These are phyloP conservation scores for Cololabis saira DNA, from an alignment of 2,113 vertebrate species.

Conservation along the genomic window DNA sequence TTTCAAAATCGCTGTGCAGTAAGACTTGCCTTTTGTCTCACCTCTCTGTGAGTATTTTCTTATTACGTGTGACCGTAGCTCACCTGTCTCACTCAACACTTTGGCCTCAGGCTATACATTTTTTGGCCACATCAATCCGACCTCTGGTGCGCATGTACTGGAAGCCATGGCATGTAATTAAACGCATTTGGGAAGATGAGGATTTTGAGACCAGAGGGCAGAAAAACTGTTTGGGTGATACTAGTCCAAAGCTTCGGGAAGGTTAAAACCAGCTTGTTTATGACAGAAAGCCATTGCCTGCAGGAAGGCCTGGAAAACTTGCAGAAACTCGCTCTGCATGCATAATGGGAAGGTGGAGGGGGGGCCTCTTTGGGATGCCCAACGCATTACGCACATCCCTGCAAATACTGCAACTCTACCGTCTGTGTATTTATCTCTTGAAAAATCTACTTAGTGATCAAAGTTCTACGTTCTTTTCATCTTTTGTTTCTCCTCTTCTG, in stretches of 20 bases:
- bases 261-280: constrained; percentile 6
- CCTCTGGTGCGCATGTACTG: not conserved
- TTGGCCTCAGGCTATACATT: constrained; percentile 51
- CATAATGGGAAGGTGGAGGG: constrained; percentile 24
- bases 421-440: not conserved
- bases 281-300: constrained; percentile 29
- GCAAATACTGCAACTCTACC: not conserved
- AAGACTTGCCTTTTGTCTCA: constrained; percentile 52
- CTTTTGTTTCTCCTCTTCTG: constrained; percentile 39
- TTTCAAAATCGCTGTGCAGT: constrained; percentile 44
- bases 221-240: no score
- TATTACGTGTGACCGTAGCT: constrained; percentile 8
- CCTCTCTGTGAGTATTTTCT: constrained; percentile 1
- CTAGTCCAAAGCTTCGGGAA: not conserved
- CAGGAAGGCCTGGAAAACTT: constrained; percentile 68
- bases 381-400: constrained; percentile 49
- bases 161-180: not conserved
- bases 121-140: constrained; percentile 53
- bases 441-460: constrained; percentile 18
- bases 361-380: constrained; percentile 59
- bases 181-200: not conserved
- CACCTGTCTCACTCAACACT: constrained; percentile 51
- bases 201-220: no score
- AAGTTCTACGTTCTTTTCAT: constrained; percentile 29
- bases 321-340: constrained; percentile 75